phyloP scores from a whole-genome alignment of 2,888 invertebrate species.

The Mycalesis mineus region DNA sequence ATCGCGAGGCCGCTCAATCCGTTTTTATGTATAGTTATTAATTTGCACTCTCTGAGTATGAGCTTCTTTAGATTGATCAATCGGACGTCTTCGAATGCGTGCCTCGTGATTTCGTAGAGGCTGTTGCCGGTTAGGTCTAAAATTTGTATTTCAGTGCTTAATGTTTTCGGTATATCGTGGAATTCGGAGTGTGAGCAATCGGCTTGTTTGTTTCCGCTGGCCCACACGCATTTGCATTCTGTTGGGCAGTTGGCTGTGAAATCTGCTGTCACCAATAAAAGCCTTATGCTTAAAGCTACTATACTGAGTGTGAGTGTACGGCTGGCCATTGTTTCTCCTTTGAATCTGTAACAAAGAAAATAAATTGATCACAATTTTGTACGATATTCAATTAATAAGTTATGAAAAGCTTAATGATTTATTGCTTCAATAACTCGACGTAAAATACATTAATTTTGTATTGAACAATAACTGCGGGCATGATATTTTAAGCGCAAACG shows the following conservation, averaged over 20 bases:
- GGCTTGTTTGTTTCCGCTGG: slow-evolving; percentile 89
- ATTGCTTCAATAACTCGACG: slow-evolving; percentile 1
- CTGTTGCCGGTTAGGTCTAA: slow-evolving; percentile 85
- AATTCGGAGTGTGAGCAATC: slow-evolving; percentile 85
- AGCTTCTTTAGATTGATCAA: slow-evolving; percentile 90
- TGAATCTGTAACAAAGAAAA: slow-evolving; percentile 59
- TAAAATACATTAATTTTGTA: not conserved
- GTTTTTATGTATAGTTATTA: slow-evolving; percentile 84
- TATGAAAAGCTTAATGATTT: slow-evolving; percentile 1
- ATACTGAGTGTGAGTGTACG: slow-evolving; percentile 39
- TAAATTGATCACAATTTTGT: not conserved
- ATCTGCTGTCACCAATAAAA: slow-evolving; percentile 56
- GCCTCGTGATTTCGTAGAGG: slow-evolving; percentile 80
- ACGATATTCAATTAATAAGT: not conserved
- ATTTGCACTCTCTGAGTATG: slow-evolving; percentile 84
- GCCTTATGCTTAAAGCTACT: slow-evolving; percentile 44
- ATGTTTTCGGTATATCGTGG: slow-evolving; percentile 82
- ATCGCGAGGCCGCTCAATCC: slow-evolving; percentile 87
- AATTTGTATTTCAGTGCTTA: slow-evolving; percentile 85
- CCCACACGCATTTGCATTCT: slow-evolving; percentile 90
- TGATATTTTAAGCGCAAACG: not conserved
- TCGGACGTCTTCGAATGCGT: slow-evolving; percentile 83
- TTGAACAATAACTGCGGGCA: not conserved
- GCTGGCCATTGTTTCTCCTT: slow-evolving; percentile 48
- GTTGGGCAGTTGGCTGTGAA: slow-evolving; percentile 81